These are phyloP conservation scores for Eleutherodactylus coqui DNA, from an alignment of 2,797 vertebrate species.

Conservation along the genomic window DNA sequence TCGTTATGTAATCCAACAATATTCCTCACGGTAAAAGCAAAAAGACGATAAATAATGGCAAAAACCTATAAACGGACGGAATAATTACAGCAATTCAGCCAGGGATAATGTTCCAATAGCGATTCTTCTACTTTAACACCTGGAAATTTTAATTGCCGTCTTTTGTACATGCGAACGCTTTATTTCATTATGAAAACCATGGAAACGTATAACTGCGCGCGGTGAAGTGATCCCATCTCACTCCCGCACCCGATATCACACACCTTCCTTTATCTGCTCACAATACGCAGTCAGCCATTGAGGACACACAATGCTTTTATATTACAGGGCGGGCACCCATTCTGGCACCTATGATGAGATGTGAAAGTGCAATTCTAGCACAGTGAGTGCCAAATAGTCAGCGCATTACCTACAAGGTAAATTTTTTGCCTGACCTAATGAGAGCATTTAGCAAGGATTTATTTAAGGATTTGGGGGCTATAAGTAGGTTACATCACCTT, in stretches of 20 bases:
- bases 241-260: slow-evolving; percentile 15
- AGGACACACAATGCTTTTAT: not conserved
- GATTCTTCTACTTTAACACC: slow-evolving; percentile 53
- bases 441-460: not conserved
- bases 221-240: slow-evolving; percentile 52
- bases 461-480: not conserved
- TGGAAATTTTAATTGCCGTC: slow-evolving; percentile 59
- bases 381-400: not conserved
- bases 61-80: slow-evolving; percentile 18
- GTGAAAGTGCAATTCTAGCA: not conserved
- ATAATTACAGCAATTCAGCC: slow-evolving; percentile 43
- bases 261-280: slow-evolving; percentile 46
- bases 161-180: slow-evolving; percentile 53
- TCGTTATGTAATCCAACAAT: not conserved
- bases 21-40: not conserved
- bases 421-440: not conserved
- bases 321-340: not conserved
- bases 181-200: slow-evolving; percentile 60
- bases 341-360: slow-evolving; percentile 20
- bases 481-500: not conserved
- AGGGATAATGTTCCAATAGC: slow-evolving; percentile 45
- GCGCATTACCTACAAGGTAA: not conserved
- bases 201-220: slow-evolving; percentile 56
- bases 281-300: slow-evolving; percentile 38
- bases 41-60: slow-evolving; percentile 22